Evolutionary conservation across 2,888 invertebrate species (phyloP).

Genomic region (Choreutis nemorana): DNA sequence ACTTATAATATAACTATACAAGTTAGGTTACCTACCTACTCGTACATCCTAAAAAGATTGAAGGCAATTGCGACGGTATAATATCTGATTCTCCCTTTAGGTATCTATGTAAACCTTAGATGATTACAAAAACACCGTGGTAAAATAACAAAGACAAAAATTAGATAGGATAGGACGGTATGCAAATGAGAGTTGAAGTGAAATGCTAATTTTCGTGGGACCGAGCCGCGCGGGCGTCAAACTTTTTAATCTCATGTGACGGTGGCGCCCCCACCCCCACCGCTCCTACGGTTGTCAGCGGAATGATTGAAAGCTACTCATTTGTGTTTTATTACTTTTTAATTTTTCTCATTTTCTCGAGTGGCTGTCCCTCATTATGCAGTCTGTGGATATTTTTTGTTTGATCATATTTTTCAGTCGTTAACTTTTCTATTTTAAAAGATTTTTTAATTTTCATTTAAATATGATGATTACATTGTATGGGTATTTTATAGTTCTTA

Average conservation of each 20-base stretch:
- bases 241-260: constrained; percentile 68
- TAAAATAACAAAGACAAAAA: constrained; percentile 20
- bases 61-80: too few relatives aligned
- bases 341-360: constrained; percentile 56
- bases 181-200: constrained; percentile 49
- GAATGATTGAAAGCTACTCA: constrained; percentile 63
- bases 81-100: too few relatives aligned
- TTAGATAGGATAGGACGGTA: constrained; percentile 34
- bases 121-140: neutral
- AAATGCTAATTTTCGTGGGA: constrained; percentile 66
- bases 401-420: too few relatives aligned
- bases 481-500: too few relatives aligned
- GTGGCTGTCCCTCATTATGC: too few relatives aligned
- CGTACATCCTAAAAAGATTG: too few relatives aligned
- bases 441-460: too few relatives aligned
- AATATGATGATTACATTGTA: too few relatives aligned
- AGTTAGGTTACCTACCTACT: too few relatives aligned
- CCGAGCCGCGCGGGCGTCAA: constrained; percentile 48
- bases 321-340: constrained; percentile 65
- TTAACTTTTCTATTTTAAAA: too few relatives aligned
- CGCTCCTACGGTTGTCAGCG: constrained; percentile 34
- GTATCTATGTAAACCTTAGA: too few relatives aligned
- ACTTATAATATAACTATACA: too few relatives aligned
- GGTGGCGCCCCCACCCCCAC: constrained; percentile 22
- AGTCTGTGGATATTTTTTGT: constrained; percentile 8